Conservation (phyloP, 2,888 invertebrate species). For the Drosophila multiciliata region DNA sequence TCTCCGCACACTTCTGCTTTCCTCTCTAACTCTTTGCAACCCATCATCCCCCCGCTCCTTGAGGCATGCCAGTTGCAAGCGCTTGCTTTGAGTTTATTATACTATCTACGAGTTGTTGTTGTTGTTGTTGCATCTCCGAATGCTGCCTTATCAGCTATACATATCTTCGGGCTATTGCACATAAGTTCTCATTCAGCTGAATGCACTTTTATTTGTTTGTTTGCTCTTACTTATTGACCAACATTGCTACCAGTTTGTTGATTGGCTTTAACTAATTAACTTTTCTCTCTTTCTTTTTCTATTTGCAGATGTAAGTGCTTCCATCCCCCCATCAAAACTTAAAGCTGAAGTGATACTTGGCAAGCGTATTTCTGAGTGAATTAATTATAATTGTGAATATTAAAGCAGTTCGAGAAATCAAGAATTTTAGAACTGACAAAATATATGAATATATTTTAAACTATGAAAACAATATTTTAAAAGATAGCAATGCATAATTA, state of each 20-base stretch:
- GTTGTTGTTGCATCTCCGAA: constrained; percentile 27
- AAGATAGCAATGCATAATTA: not conserved
- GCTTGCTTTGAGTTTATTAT: constrained; percentile 37
- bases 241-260: constrained; percentile 44
- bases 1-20: not conserved
- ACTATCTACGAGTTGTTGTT: constrained; percentile 12
- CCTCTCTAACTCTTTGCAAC: not conserved
- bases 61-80: constrained; percentile 26
- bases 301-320: constrained; percentile 75
- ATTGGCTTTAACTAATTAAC: constrained; percentile 74
- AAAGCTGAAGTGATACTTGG: constrained; percentile 1
- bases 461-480: not conserved
- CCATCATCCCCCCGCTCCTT: not conserved
- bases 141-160: constrained; percentile 50
- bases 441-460: not conserved
- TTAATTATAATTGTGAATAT: constrained; percentile 9
- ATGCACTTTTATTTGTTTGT: constrained; percentile 67
- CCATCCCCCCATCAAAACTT: constrained; percentile 11
- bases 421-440: not conserved
- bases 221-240: constrained; percentile 26
- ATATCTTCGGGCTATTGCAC: constrained; percentile 46
- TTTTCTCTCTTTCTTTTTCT: constrained; percentile 57
- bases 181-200: constrained; percentile 42
- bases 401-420: not conserved
- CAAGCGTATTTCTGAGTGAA: constrained; percentile 32